Percentiles rank a stretch among this genome's conserved stretches.
These are phyloP conservation scores for Arion vulgaris DNA, from an alignment of 1,140 invertebrate genomes.

Conservation along the genomic window DNA sequence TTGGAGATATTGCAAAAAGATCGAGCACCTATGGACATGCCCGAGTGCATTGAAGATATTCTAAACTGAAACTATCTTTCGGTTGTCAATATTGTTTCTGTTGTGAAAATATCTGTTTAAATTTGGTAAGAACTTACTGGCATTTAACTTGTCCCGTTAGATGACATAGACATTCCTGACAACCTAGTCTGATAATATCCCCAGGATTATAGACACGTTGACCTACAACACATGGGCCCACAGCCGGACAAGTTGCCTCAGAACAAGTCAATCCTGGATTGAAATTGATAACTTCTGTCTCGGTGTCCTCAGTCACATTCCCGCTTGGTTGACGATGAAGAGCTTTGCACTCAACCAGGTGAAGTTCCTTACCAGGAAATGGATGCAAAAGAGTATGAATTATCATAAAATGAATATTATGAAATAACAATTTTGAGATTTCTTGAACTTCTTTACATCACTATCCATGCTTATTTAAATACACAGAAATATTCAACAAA, in stretches of 20 bases:
- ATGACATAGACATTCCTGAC: conserved; percentile 64
- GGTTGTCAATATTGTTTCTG: too few species aligned
- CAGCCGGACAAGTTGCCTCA: conserved; percentile 52
- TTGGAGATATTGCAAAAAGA: too few species aligned
- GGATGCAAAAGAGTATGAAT: neutral
- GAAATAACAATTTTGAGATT: too few species aligned
- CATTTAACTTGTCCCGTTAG: conserved; percentile 54
- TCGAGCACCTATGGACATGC: too few species aligned
- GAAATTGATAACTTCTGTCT: conserved; percentile 63
- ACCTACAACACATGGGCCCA: conserved; percentile 52
- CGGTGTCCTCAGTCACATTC: conserved; percentile 45
- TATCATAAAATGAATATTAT: too few species aligned
- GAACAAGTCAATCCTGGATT: conserved; percentile 61
- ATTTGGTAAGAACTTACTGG: conserved; percentile 57
- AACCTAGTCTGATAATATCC: conserved; percentile 52
- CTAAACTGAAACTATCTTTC: too few species aligned
- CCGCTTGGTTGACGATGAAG: conserved; percentile 57
- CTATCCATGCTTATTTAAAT: too few species aligned
- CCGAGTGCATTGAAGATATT: too few species aligned
- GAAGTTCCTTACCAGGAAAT: conserved; percentile 51
- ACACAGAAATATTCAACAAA: too few species aligned
- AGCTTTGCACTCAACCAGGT: conserved; percentile 58
- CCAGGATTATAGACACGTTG: conserved; percentile 51
- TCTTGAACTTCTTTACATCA: too few species aligned
- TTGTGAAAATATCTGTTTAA: too few species aligned